Base-by-base conservation (phyloP, 2,888 invertebrate genomes). In the Drosophila nigricruria region DNA sequence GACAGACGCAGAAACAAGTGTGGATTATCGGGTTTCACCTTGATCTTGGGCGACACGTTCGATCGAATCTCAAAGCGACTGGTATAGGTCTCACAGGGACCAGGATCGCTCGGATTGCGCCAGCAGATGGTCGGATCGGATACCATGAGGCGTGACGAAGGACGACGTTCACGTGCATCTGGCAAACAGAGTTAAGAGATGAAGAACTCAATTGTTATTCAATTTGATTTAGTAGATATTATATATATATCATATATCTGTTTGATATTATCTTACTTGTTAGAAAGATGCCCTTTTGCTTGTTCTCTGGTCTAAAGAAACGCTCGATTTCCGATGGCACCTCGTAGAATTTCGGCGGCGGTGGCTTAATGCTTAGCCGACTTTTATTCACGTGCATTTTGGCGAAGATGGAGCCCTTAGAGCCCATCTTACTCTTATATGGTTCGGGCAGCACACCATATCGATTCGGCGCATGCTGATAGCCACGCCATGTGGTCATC, bases 381-480 rank as follows among this genome's bases (percentile, higher is more conserved):
- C 79, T 75, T 18, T 76, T 77, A 14, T 65, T 53, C 0, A 54
- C 70, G 6, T 70, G 90, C 42, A 65, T 62, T 18, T 82, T 88
- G 3, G 75, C 68, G 73, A 91, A 92, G 0, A 65, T 23, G 0
- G 92, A 69, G 4, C 91, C 91, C 36, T 81, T 73, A 9, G 77
- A 49, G 0, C 90, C 91, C 52, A 56, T 67, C 0, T 58, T 73
- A 0, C 52, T 63, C 9, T 43, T 54, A 10, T 66, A 91, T 0
- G 91, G 81, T 1, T 67, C 69, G 0, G 66, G 71, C 0, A 66
- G 73, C 0, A 84, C 63, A 0, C 82, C 77, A 43, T 92, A 92
- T 1, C 87, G 79, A 77, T 92, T 92, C 0, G 92, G 92, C 0
- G 92, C 79, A 34, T 87, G 69, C 2, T 91, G 82, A 77, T 88